phyloP scores from a whole-genome alignment of 2,888 invertebrate species.

The Copidosoma aretas region DNA sequence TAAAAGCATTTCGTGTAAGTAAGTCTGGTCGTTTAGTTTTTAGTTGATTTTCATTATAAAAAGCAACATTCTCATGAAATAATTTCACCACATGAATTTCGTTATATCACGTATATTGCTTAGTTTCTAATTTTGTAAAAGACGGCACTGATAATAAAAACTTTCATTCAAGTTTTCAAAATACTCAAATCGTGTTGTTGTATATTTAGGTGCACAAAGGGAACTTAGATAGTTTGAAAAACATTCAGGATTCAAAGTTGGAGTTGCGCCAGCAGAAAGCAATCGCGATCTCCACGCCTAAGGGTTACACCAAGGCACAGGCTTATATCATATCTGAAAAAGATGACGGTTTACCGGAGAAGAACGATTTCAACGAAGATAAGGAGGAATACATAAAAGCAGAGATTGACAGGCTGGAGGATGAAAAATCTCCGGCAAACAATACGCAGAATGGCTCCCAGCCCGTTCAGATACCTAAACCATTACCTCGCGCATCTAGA shows the following conservation, averaged over 20 bases:
- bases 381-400: constrained; percentile 51
- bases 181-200: constrained; percentile 37
- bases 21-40: constrained; percentile 41
- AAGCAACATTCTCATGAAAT: constrained; percentile 8
- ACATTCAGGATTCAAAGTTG: constrained; percentile 55
- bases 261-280: constrained; percentile 54
- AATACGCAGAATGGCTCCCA: constrained; percentile 61
- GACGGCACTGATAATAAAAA: too few relatives aligned
- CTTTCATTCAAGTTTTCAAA: too few relatives aligned
- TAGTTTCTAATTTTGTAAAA: too few relatives aligned
- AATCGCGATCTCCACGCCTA: constrained; percentile 52
- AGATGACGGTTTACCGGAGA: constrained; percentile 47
- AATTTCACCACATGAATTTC: too few relatives aligned
- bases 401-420: constrained; percentile 51
- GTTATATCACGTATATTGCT: not conserved
- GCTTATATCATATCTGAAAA: constrained; percentile 52
- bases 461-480: constrained; percentile 71
- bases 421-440: constrained; percentile 47
- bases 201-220: constrained; percentile 60
- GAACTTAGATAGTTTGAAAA: constrained; percentile 57
- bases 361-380: constrained; percentile 51
- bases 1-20: constrained; percentile 52
- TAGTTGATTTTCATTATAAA: not conserved
- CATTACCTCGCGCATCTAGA: constrained; percentile 78
- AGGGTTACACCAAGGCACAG: constrained; percentile 53